Percentiles rank a stretch among this genome's conserved stretches.
phyloP scores from a whole-genome alignment of 2,113 vertebrate genomes.

The Felis chaus region DNA sequence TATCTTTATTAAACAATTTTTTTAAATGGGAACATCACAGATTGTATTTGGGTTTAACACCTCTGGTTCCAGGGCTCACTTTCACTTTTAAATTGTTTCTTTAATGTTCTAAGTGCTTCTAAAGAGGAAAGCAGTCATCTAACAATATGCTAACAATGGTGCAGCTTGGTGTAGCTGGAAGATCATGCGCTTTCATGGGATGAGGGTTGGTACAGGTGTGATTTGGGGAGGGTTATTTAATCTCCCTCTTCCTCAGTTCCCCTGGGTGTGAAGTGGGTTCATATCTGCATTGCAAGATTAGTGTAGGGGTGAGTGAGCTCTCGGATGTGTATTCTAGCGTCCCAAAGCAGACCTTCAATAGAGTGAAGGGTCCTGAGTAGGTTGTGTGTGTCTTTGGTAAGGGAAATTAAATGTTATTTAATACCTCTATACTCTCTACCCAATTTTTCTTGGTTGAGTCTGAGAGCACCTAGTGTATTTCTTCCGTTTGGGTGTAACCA shows the following conservation, averaged over 20 bases:
- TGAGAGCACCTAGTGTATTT: background rate
- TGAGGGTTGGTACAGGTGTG: background rate
- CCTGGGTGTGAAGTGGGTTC: background rate
- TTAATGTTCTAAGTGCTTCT: background rate
- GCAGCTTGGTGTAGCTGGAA: background rate
- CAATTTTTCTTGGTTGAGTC: background rate
- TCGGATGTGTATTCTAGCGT: background rate
- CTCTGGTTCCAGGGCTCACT: background rate
- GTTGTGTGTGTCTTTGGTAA: background rate
- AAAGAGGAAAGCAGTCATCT: background rate
- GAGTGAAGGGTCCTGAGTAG: background rate
- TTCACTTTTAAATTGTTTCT: background rate
- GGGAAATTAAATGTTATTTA: background rate
- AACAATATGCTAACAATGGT: background rate
- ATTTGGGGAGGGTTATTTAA: background rate
- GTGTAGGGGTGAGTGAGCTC: background rate
- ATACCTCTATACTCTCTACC: background rate
- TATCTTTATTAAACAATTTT: background rate
- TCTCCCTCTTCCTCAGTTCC: background rate
- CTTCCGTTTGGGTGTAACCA: background rate
- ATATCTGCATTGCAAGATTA: background rate
- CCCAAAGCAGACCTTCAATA: background rate
- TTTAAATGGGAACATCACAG: background rate
- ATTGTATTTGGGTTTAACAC: background rate
- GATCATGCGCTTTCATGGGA: background rate